These are phyloP conservation scores for Eurypyga helias DNA, from an alignment of 2,113 vertebrate species.

Conservation along the genomic window DNA sequence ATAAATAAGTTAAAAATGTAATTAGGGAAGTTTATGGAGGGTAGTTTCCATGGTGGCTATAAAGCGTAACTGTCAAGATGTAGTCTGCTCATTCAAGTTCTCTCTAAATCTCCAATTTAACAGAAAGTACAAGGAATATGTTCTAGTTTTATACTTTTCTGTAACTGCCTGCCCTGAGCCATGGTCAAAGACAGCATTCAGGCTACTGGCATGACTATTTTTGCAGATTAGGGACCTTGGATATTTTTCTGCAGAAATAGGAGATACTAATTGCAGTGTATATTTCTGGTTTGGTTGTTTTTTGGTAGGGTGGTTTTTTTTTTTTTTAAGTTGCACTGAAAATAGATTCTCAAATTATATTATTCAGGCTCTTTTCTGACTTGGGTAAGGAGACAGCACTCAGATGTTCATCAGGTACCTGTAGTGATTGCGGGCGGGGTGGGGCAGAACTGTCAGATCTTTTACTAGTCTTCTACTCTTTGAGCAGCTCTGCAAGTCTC, in stretches of 20 bases:
- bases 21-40: background rate
- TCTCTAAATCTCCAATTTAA: background rate
- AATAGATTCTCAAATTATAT: background rate
- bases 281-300: background rate
- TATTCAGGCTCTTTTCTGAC: background rate
- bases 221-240: background rate
- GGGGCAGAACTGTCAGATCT: background rate
- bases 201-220: accelerated
- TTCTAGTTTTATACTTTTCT: background rate
- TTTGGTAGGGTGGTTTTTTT: too few relatives aligned
- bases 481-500: background rate
- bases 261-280: background rate
- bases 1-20: background rate
- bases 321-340: background rate
- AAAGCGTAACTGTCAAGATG: background rate
- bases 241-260: background rate
- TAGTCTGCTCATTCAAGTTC: background rate
- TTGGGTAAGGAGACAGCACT: background rate
- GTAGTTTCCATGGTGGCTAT: background rate
- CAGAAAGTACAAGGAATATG: background rate
- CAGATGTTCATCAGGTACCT: background rate
- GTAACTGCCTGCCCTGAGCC: background rate
- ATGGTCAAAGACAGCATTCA: background rate
- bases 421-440: background rate
- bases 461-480: background rate